Percentiles rank a stretch among this genome's conserved stretches.
Evolutionary conservation across 2,797 vertebrate genomes (phyloP).

Genomic region (Periparus ater): DNA sequence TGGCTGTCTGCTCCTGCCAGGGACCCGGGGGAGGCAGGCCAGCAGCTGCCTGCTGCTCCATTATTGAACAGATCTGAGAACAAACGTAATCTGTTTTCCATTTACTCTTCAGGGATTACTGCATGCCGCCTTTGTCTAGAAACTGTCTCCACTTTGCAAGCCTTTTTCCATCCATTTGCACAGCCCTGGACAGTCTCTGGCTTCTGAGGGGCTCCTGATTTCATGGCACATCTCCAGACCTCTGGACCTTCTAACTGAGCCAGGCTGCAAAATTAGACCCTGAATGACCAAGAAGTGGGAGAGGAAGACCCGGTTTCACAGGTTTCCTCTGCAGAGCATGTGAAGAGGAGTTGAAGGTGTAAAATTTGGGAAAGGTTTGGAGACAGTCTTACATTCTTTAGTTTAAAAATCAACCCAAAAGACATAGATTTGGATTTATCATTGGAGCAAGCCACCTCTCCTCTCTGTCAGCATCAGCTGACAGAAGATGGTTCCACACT

Average conservation of each 20-base stretch:
- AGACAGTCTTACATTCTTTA: neutral
- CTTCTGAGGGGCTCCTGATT: neutral
- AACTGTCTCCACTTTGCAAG: neutral
- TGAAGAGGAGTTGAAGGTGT: neutral
- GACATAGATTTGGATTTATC: neutral
- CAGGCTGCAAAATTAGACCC: neutral
- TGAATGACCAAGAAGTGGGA: neutral
- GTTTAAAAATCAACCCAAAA: neutral
- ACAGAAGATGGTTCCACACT: neutral
- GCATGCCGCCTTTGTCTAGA: neutral
- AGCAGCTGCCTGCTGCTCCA: slow-evolving; percentile 55
- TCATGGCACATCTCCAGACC: neutral
- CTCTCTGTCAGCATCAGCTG: neutral
- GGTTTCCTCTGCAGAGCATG: neutral
- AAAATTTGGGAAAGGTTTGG: neutral
- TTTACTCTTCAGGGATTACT: slow-evolving; percentile 24
- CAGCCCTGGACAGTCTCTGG: neutral
- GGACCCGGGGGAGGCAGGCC: neutral
- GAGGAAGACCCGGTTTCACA: neutral
- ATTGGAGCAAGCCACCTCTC: neutral
- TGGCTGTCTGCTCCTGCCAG: slow-evolving; percentile 12
- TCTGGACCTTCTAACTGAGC: neutral
- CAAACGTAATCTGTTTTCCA: slow-evolving; percentile 28
- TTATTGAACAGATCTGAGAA: slow-evolving; percentile 51
- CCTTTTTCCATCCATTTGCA: neutral